Conservation (phyloP, 2,888 invertebrate genomes). For the Hypomecis punctinalis region DNA sequence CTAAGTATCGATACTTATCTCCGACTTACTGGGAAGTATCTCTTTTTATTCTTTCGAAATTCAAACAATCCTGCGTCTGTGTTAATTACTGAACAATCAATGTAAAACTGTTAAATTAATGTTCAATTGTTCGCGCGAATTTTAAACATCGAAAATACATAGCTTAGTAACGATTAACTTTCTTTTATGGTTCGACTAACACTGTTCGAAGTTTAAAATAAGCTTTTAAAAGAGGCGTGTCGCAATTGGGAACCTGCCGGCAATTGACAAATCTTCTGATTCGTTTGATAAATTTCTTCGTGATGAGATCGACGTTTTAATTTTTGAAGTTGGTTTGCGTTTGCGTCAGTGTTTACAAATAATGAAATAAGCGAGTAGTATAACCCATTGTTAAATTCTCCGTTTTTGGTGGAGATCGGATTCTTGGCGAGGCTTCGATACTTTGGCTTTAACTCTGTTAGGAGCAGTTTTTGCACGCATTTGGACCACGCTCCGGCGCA, state of each 20-base stretch:
- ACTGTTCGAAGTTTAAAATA: constrained; percentile 23
- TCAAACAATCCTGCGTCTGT: constrained; percentile 19
- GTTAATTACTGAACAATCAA: constrained; percentile 43
- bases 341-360: constrained; percentile 46
- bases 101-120: constrained; percentile 41
- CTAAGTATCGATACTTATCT: constrained; percentile 61
- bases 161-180: constrained; percentile 23
- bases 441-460: constrained; percentile 36
- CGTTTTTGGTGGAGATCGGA: constrained; percentile 62
- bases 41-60: constrained; percentile 41
- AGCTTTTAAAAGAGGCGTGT: constrained; percentile 19
- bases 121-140: constrained; percentile 37
- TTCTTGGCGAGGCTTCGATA: constrained; percentile 54
- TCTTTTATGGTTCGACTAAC: constrained; percentile 27
- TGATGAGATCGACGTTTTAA: background rate
- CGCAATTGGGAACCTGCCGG: constrained; percentile 14
- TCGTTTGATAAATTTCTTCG: background rate
- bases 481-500: constrained; percentile 30
- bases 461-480: constrained; percentile 42
- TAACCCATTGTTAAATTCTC: constrained; percentile 69
- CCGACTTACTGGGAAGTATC: constrained; percentile 64
- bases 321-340: constrained; percentile 13
- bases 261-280: background rate
- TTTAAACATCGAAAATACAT: constrained; percentile 34
- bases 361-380: constrained; percentile 61